phyloP scores from a whole-genome alignment of 2,113 vertebrate genomes.

The Gila orcuttii region DNA sequence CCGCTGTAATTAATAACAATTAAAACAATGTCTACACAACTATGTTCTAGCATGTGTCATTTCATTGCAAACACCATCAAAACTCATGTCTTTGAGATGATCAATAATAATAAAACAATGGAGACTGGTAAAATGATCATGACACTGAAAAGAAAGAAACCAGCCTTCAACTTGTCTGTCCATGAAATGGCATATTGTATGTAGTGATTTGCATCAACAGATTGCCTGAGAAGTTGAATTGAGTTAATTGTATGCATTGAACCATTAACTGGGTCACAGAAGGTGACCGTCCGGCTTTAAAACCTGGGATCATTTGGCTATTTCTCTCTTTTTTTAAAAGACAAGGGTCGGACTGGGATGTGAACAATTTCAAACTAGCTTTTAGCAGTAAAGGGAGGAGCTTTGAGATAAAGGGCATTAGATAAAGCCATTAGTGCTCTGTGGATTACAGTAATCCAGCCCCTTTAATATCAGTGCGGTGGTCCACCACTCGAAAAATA shows the following conservation, averaged over 20 bases:
- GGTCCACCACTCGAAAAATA: slow-evolving; percentile 54
- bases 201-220: not conserved
- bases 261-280: slow-evolving; percentile 56
- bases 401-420: slow-evolving; percentile 63
- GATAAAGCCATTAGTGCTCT: slow-evolving; percentile 61
- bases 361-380: slow-evolving; percentile 39
- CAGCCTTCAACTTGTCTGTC: not conserved
- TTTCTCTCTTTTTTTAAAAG: slow-evolving; percentile 13
- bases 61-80: slow-evolving; percentile 15
- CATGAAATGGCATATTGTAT: not conserved
- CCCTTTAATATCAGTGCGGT: slow-evolving; percentile 43
- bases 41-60: not conserved
- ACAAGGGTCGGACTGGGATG: not conserved
- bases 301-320: slow-evolving; percentile 36
- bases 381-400: slow-evolving; percentile 58
- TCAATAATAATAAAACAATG: not conserved
- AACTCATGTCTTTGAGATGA: not conserved
- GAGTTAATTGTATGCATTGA: slow-evolving; percentile 54
- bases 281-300: slow-evolving; percentile 24
- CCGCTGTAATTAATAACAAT: slow-evolving; percentile 52
- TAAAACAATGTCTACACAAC: slow-evolving; percentile 53
- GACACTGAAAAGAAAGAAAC: not conserved
- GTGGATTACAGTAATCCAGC: slow-evolving; percentile 68
- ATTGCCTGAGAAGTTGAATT: slow-evolving; percentile 3
- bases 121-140: not conserved